Conservation (phyloP, 2,797 vertebrate genomes). For the Sebastolobus altivelis region DNA sequence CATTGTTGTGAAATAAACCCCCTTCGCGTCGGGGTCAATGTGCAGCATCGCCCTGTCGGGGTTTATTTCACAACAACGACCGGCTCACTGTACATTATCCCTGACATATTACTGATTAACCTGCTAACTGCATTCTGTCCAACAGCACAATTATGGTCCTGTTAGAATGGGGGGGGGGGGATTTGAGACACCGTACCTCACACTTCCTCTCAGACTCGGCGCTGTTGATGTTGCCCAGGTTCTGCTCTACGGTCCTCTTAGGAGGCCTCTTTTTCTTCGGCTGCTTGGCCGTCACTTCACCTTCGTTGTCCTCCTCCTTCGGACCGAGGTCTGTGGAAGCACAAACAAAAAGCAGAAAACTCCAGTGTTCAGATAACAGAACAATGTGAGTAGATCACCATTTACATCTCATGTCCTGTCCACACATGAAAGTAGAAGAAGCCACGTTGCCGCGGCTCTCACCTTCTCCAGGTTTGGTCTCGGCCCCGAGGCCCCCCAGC, state of each 20-base stretch:
- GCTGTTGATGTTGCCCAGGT: constrained; percentile 91
- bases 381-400: not conserved
- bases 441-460: constrained; percentile 13
- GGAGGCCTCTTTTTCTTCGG: constrained; percentile 87
- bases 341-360: not conserved
- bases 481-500: constrained; percentile 90
- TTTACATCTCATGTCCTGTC: not conserved
- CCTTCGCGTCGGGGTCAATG: no score
- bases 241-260: constrained; percentile 93
- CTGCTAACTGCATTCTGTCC: not conserved
- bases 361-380: not conserved
- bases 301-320: constrained; percentile 45
- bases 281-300: constrained; percentile 74
- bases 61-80: no score
- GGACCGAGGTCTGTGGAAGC: constrained; percentile 55
- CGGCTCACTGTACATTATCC: no score
- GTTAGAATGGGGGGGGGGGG: no score
- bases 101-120: no score
- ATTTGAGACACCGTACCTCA: constrained; percentile 82
- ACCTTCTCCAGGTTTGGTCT: constrained; percentile 82
- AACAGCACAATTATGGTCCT: not conserved
- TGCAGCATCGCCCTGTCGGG: no score
- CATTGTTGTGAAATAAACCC: no score
- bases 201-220: constrained; percentile 85
- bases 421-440: not conserved